Evolutionary conservation across 2,797 vertebrate genomes (phyloP).

Genomic region (Natrix natrix): DNA sequence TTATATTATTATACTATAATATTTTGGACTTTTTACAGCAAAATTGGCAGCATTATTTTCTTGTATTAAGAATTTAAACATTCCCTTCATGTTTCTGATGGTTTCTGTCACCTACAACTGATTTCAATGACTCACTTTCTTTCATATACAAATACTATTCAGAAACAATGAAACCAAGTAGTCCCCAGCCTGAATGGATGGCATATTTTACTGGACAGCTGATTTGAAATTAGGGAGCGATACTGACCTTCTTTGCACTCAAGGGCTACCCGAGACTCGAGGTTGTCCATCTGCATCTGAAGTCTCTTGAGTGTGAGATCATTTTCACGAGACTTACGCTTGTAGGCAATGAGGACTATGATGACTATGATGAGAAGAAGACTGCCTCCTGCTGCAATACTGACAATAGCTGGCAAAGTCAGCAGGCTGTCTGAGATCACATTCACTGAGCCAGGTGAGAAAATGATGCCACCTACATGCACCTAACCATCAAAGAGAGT

Average conservation of each 20-base stretch:
- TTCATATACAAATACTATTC: background rate
- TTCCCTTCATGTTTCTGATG: background rate
- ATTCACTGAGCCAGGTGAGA: constrained; percentile 90
- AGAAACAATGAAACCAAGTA: background rate
- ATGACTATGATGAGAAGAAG: constrained; percentile 97
- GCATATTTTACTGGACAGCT: background rate
- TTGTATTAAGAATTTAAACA: background rate
- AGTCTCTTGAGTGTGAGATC: constrained; percentile 96
- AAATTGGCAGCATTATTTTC: background rate
- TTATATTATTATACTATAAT: background rate
- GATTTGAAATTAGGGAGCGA: background rate
- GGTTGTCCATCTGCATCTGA: constrained; percentile 99
- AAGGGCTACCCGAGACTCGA: constrained; percentile 94
- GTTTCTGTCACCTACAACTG: background rate
- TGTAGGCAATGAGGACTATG: constrained; percentile 98
- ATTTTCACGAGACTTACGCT: constrained; percentile 94
- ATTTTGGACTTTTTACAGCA: background rate
- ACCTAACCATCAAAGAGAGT: constrained; percentile 73
- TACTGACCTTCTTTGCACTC: constrained; percentile 96
- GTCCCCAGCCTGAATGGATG: background rate
- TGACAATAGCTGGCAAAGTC: constrained; percentile 93
- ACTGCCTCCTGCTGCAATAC: constrained; percentile 93
- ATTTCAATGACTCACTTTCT: background rate
- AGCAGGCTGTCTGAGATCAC: constrained; percentile 94
- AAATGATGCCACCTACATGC: constrained; percentile 89